Conservation (phyloP, 2,888 invertebrate species). For the Drosophila robusta region DNA sequence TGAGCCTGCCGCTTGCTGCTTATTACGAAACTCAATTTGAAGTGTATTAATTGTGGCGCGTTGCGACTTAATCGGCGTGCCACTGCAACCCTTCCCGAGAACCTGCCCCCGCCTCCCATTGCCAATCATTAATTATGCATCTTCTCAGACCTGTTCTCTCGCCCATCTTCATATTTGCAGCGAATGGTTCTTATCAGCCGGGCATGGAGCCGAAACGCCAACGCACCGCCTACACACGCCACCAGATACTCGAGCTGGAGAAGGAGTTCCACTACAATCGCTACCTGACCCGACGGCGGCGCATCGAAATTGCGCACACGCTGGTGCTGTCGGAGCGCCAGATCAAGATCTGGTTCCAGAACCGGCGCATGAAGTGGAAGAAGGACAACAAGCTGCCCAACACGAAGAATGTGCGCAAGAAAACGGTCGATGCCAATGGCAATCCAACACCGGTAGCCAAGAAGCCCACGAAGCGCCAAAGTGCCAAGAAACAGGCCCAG, state of each 20-base stretch:
- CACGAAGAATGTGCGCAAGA: constrained; percentile 88
- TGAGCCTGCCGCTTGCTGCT: constrained; percentile 49
- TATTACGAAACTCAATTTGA: constrained; percentile 72
- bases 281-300: constrained; percentile 96
- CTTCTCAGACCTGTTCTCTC: constrained; percentile 43
- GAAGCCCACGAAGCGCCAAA: constrained; percentile 82
- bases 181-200: constrained; percentile 94
- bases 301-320: constrained; percentile 99
- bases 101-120: constrained; percentile 9
- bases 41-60: constrained; percentile 76
- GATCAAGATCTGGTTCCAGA: constrained; percentile 96
- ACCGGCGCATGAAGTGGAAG: constrained; percentile 94
- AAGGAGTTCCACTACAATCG: constrained; percentile 99
- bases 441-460: constrained; percentile 84
- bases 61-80: constrained; percentile 57
- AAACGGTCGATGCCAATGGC: constrained; percentile 86
- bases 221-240: constrained; percentile 98
- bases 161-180: constrained; percentile 86
- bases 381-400: constrained; percentile 88
- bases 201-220: constrained; percentile 98
- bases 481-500: constrained; percentile 80
- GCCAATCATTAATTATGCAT: constrained; percentile 62
- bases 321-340: constrained; percentile 96
- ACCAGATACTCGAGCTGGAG: constrained; percentile 98
- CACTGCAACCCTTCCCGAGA: not conserved